A percentile compares a stretch with the other conserved stretches of the same genome.
phyloP scores from a whole-genome alignment of 2,888 invertebrate genomes.

The Cecidostiba fungosa region DNA sequence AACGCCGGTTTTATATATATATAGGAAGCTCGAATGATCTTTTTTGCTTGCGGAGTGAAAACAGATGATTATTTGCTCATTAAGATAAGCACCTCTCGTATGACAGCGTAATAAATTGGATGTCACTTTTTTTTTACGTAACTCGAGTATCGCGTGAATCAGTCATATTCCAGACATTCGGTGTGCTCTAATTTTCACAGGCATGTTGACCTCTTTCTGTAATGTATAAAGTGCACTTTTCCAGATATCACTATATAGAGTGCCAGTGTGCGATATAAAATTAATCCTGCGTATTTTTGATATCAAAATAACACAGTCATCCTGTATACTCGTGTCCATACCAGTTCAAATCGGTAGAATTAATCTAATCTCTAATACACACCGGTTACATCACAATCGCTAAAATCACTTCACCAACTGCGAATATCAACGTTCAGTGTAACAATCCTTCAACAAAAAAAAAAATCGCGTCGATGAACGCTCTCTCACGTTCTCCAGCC shows the following conservation, averaged over 20 bases:
- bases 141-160: neutral
- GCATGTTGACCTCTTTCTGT: too few relatives aligned
- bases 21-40: neutral
- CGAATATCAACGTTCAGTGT: neutral
- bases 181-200: too few relatives aligned
- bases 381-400: neutral
- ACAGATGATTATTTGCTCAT: slow-evolving; percentile 32
- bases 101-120: neutral
- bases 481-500: neutral
- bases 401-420: too few relatives aligned
- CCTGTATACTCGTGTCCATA: neutral
- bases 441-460: neutral
- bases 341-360: neutral
- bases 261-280: too few relatives aligned
- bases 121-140: neutral
- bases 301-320: too few relatives aligned
- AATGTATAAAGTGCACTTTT: too few relatives aligned
- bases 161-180: neutral
- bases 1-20: too few relatives aligned
- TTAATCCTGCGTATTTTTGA: too few relatives aligned
- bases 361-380: neutral
- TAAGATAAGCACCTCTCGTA: neutral
- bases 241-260: too few relatives aligned
- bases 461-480: neutral
- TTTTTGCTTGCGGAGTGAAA: neutral